These are phyloP conservation scores for Mesocricetus auratus DNA, from an alignment of 2,113 vertebrate genomes.

Conservation along the genomic window DNA sequence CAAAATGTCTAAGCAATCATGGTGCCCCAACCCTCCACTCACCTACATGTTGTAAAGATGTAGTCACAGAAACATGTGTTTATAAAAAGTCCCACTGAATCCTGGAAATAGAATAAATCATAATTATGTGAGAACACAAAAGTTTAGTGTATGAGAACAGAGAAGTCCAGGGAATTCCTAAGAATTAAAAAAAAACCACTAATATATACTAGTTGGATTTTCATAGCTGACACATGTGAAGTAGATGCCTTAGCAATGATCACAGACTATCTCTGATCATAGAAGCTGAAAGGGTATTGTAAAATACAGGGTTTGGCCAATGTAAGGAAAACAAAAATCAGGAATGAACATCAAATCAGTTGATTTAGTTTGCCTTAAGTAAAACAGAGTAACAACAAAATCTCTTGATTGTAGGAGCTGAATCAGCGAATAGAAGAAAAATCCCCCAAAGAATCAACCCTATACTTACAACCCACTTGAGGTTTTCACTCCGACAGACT, in stretches of 20 bases:
- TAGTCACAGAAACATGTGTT: neutral
- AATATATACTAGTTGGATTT: slow-evolving; percentile 16
- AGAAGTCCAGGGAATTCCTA: neutral
- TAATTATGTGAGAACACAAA: neutral
- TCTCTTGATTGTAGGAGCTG: slow-evolving; percentile 85
- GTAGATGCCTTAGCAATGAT: slow-evolving; percentile 29
- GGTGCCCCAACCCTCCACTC: neutral
- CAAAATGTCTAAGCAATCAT: neutral
- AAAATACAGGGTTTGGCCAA: slow-evolving; percentile 57
- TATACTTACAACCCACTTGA: slow-evolving; percentile 88
- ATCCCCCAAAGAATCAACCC: slow-evolving; percentile 82
- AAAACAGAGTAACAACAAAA: slow-evolving; percentile 81
- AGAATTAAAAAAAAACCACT: neutral
- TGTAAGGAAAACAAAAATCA: slow-evolving; percentile 82
- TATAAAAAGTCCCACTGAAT: neutral
- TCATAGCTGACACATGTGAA: slow-evolving; percentile 21
- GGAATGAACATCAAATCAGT: slow-evolving; percentile 79
- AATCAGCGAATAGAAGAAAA: slow-evolving; percentile 88
- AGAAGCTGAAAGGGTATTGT: slow-evolving; percentile 34
- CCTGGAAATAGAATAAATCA: neutral
- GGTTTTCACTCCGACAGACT: slow-evolving; percentile 85
- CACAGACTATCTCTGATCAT: slow-evolving; percentile 68
- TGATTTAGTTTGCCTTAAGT: slow-evolving; percentile 81
- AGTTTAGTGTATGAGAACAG: neutral
- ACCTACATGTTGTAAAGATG: neutral